Evolutionary conservation across 2,888 invertebrate genomes (phyloP).

Genomic region (Rotaria socialis): DNA sequence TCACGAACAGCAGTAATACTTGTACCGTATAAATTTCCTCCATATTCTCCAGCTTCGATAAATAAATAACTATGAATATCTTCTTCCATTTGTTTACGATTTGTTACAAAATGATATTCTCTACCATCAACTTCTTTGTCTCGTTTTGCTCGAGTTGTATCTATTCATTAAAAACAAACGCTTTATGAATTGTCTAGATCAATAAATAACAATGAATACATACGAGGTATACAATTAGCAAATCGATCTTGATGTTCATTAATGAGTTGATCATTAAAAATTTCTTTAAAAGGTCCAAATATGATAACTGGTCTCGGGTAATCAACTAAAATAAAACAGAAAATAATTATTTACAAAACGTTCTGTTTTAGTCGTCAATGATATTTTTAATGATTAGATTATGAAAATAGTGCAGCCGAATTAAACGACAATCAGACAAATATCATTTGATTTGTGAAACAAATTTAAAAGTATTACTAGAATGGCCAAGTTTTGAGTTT

Average conservation of each 20-base stretch:
- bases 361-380: background rate
- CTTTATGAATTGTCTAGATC: background rate
- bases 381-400: background rate
- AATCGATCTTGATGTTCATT: constrained; percentile 97
- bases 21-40: constrained; percentile 97
- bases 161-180: constrained; percentile 48
- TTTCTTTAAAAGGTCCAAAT: constrained; percentile 93
- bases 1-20: constrained; percentile 92
- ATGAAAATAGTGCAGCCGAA: too few species aligned
- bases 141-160: constrained; percentile 85
- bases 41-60: constrained; percentile 99
- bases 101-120: constrained; percentile 96
- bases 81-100: constrained; percentile 91
- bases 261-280: constrained; percentile 97
- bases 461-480: too few species aligned
- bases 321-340: constrained; percentile 62
- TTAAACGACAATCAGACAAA: too few species aligned
- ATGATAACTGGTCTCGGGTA: constrained; percentile 97
- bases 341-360: background rate
- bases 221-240: constrained; percentile 98
- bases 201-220: constrained; percentile 60
- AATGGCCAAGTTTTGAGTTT: too few species aligned
- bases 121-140: constrained; percentile 94
- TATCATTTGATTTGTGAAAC: too few species aligned
- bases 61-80: constrained; percentile 83